These are phyloP conservation scores for Sicus ferrugineus DNA, from an alignment of 2,888 invertebrate species.

Conservation along the genomic window DNA sequence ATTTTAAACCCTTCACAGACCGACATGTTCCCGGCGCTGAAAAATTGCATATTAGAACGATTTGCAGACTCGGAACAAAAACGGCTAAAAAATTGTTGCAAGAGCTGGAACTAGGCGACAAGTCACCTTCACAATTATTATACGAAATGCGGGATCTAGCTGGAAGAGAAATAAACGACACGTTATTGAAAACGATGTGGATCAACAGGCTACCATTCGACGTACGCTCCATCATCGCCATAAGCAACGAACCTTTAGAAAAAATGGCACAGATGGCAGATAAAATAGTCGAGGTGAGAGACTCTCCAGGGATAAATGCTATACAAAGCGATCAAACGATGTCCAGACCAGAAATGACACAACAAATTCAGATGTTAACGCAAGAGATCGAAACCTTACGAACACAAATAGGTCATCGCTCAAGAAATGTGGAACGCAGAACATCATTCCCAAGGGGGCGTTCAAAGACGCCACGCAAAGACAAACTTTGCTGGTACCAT, in stretches of 20 bases:
- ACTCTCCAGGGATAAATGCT: constrained; percentile 17
- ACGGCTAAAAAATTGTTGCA: constrained; percentile 31
- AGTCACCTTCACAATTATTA: constrained; percentile 45
- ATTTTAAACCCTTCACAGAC: constrained; percentile 40
- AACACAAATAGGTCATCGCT: neutral
- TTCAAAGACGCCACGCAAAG: neutral
- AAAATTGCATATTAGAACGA: constrained; percentile 41
- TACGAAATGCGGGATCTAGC: constrained; percentile 46
- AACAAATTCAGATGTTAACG: constrained; percentile 8
- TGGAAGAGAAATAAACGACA: constrained; percentile 38
- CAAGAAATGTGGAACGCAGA: neutral
- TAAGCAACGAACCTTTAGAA: constrained; percentile 38
- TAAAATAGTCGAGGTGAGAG: constrained; percentile 38
- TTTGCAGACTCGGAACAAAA: constrained; percentile 45
- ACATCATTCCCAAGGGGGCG: neutral
- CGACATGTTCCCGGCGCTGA: constrained; percentile 40
- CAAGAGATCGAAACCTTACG: constrained; percentile 12
- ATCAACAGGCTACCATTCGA: constrained; percentile 41
- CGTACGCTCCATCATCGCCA: constrained; percentile 41
- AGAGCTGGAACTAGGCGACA: constrained; percentile 45
- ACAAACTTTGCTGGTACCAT: constrained; percentile 36
- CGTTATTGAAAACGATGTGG: constrained; percentile 42
- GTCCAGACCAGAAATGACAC: neutral
- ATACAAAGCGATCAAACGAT: neutral
- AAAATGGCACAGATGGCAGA: constrained; percentile 39